Conservation (phyloP, 2,797 vertebrate species). For the Thamnophis elegans region DNA sequence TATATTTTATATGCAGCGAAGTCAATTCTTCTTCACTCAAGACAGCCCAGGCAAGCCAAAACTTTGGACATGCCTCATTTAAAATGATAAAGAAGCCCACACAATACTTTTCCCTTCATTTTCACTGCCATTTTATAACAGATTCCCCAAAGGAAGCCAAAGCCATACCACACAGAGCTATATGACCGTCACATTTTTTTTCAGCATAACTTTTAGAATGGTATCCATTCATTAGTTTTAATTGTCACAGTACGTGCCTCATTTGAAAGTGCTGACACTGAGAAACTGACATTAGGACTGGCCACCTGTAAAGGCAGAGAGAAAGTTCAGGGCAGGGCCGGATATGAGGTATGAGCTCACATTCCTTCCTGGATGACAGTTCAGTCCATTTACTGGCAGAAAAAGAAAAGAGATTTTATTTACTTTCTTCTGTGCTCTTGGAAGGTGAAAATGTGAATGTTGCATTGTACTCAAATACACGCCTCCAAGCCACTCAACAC, state of each 20-base stretch:
- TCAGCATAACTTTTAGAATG: neutral
- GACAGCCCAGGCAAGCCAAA: neutral
- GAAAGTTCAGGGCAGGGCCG: neutral
- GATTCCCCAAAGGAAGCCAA: neutral
- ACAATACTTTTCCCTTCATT: neutral
- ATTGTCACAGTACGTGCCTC: neutral
- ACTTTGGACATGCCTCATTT: neutral
- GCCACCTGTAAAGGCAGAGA: neutral
- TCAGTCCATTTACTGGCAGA: neutral
- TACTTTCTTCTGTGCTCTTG: neutral
- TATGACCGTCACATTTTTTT: neutral
- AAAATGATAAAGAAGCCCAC: neutral
- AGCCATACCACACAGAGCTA: neutral
- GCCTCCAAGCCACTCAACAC: neutral
- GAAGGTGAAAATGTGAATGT: neutral
- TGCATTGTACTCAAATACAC: neutral
- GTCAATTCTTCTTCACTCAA: neutral
- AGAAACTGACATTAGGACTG: neutral
- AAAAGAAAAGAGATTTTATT: neutral
- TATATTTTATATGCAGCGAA: neutral
- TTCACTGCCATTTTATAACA: neutral
- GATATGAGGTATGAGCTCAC: neutral
- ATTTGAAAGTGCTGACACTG: neutral
- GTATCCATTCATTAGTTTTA: neutral
- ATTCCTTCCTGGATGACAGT: neutral